Evolutionary conservation across 2,888 invertebrate species (phyloP).

Genomic region (Phlogophora meticulosa): DNA sequence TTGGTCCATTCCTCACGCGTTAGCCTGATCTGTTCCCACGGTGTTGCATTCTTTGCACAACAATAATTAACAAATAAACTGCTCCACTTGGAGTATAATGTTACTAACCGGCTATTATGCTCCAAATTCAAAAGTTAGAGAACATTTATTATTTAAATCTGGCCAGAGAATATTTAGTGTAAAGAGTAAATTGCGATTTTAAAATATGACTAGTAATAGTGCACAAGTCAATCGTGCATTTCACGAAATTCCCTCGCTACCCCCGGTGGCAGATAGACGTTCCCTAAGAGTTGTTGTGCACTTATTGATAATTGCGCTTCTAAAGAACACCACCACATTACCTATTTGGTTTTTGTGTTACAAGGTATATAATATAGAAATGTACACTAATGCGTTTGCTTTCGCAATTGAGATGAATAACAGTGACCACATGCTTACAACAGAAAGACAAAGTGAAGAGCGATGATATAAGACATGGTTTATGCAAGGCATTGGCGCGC

Average conservation of each 20-base stretch:
- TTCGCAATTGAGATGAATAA: conserved; percentile 11
- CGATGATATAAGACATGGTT: conserved; percentile 70
- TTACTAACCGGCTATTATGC: conserved; percentile 39
- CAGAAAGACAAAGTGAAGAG: conserved; percentile 57
- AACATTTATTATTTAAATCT: conserved; percentile 44
- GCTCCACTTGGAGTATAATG: conserved; percentile 50
- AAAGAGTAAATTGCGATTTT: conserved; percentile 26
- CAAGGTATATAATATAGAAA: conserved; percentile 5
- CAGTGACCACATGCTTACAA: conserved; percentile 50
- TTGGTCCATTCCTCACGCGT: conserved; percentile 68
- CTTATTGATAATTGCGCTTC: too few relatives aligned
- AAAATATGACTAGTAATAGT: not conserved
- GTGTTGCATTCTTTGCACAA: conserved; percentile 70
- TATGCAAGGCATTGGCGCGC: conserved; percentile 61
- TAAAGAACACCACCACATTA: not conserved
- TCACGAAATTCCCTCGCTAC: too few relatives aligned
- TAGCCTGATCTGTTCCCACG: conserved; percentile 71
- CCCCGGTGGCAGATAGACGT: too few relatives aligned
- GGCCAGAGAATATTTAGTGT: conserved; percentile 35
- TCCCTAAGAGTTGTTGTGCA: too few relatives aligned
- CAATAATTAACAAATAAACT: conserved; percentile 61
- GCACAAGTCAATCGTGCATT: too few relatives aligned
- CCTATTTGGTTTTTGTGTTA: not conserved
- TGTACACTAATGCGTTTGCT: not conserved
- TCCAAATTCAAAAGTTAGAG: conserved; percentile 32